Evolutionary conservation across 2,113 vertebrate genomes (phyloP).

Genomic region (Sapajus apella): DNA sequence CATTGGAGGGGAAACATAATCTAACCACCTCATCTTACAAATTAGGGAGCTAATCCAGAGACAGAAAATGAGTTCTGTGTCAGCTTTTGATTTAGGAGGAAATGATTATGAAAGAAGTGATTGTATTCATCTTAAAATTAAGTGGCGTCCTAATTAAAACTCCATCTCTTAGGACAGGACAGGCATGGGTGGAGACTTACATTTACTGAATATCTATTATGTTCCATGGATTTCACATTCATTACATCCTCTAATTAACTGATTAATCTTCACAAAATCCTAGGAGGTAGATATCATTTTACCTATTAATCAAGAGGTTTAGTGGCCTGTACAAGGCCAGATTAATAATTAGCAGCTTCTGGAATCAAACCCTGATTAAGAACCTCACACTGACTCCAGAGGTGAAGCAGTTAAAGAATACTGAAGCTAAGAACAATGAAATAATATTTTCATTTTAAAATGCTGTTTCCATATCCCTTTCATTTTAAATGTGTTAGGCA

Average conservation of each 20-base stretch:
- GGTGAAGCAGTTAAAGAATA: neutral
- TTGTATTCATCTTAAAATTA: conserved; percentile 50
- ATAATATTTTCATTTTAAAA: conserved; percentile 40
- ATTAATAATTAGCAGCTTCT: conserved; percentile 49
- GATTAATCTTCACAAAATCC: conserved; percentile 50
- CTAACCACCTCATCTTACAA: neutral
- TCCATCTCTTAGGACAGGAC: neutral
- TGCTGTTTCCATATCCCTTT: conserved; percentile 23
- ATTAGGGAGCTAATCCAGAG: neutral
- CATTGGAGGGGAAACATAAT: neutral
- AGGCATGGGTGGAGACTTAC: neutral
- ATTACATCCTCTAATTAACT: conserved; percentile 62
- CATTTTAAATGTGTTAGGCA: conserved; percentile 24
- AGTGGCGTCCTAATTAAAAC: conserved; percentile 57
- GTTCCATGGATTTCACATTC: neutral
- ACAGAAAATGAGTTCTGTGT: conserved; percentile 17
- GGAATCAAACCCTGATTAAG: neutral
- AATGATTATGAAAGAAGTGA: conserved; percentile 41
- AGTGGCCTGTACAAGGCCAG: neutral
- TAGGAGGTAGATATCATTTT: conserved; percentile 31
- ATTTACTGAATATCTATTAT: conserved; percentile 11
- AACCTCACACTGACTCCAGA: neutral
- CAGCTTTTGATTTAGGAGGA: conserved; percentile 48
- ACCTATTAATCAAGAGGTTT: conserved; percentile 61
- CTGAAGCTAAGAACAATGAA: neutral